Evolutionary conservation across 2,113 vertebrate species (phyloP).

Genomic region (Dasyprocta punctata): DNA sequence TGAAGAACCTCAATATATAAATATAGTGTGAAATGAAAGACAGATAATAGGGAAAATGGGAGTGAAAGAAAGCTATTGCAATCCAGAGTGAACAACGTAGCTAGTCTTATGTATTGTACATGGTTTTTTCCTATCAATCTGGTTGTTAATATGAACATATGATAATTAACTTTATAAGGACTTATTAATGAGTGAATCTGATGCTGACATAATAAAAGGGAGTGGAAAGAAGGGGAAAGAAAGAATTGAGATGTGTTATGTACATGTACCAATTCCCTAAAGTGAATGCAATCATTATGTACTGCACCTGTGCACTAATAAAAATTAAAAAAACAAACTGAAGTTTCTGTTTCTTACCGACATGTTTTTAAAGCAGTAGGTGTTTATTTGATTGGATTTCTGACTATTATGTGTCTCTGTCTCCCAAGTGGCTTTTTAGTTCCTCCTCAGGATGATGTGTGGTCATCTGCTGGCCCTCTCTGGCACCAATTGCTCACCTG

Average conservation of each 20-base stretch:
- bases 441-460: background rate
- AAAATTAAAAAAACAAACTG: background rate
- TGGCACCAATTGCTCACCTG: background rate
- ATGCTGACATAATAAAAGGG: background rate
- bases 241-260: background rate
- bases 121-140: background rate
- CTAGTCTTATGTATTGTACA: background rate
- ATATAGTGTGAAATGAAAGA: background rate
- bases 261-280: background rate
- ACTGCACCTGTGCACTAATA: background rate
- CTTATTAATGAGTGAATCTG: background rate
- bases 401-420: background rate
- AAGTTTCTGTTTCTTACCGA: background rate
- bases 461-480: background rate
- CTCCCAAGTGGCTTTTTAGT: background rate
- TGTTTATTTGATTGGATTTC: constrained; percentile 13
- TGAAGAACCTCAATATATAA: background rate
- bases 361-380: background rate
- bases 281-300: background rate
- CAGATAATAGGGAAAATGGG: background rate
- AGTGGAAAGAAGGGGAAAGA: background rate
- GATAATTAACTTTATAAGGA: background rate
- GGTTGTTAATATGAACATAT: background rate
- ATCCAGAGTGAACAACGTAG: background rate
- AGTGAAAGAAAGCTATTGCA: background rate